Base-by-base conservation (phyloP, 53 echinoderm and acorn worm species). In the Temnopleurus reevesii region DNA sequence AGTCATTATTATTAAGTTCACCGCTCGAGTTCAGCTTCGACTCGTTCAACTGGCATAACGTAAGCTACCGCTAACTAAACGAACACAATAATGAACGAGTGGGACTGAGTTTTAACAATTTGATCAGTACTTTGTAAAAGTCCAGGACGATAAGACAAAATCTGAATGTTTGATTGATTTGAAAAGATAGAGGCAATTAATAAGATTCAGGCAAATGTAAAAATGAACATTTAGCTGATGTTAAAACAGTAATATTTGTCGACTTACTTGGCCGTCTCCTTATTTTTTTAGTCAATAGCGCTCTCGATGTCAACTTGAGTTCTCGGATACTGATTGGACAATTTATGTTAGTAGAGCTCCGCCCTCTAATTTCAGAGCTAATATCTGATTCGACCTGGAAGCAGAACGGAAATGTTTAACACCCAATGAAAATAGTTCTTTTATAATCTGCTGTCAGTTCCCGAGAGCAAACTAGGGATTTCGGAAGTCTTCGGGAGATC, bases 391-490 rank as follows among this genome's bases (percentile, higher is more conserved):
- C 30, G 71, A 38, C 15, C 12, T 36, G 36, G 9, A 18, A n/a
- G 21, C n/a, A 38, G 2, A 23, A 71, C 19, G 41, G 28, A 9
- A 21, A 19, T 38, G 12, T 7, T 41, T 7, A 36, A 41, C 41
- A 23, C 15, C 71, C 38, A 41, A 71, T 71, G 10, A 71, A 71
- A 71, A 71, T 71, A 71, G 71, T 71, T 71, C 8, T 71, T 71
- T 71, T n/a, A 71, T 38, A 41, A n/a, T 13, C 34, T 2, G 63
- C 25, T 59, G n/a, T n/a, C n/a, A n/a, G n/a, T n/a, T n/a, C n/a
- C n/a, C n/a, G n/a, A n/a, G n/a, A n/a, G n/a, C n/a, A n/a, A n/a
- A n/a, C n/a, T n/a, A n/a, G n/a, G n/a, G n/a, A n/a, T n/a, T n/a
- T n/a, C n/a, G n/a, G n/a, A n/a, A n/a, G n/a, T n/a, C n/a, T n/a